Evolutionary conservation across 2,113 vertebrate species (phyloP), one percentile per base, ranked within the genome.

Genomic region (Oryzias melastigma): DNA sequence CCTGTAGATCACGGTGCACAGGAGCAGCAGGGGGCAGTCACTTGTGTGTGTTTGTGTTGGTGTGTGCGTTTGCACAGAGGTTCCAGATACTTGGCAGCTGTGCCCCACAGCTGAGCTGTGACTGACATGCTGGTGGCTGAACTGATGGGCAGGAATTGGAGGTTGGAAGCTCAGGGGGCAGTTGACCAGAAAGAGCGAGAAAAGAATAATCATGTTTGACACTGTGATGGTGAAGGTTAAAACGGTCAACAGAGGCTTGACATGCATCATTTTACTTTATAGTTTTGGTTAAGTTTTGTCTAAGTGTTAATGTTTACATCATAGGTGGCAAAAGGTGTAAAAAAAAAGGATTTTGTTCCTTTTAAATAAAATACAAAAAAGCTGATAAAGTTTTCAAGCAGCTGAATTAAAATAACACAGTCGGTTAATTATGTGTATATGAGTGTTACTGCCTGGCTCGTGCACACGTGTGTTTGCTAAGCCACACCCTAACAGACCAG

Each of bases 1-100:
- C 80, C 57, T 35, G 29, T 57, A 83, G 84, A 88, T 83, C 84
- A 71, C 60, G 78, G 85, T 78, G 67, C 58, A 74, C 46, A 63
- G 74, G 71, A 65, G 59, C 74, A 71, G 78, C 62, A 65, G 57
- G 65, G 82, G 74, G 68, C 74, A 68, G 60, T 78, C 58, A n/a
- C 16, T 6, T 70, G 69, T 46, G 24, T 29, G 50, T 50, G 51
- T 20, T 45, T 54, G 55, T 67, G 61, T 58, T n/a, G n/a, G 57
- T 65, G 57, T 58, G 46, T 49, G 42, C 50, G 52, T 52, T 19
- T 72, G 56, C 54, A 57, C 44, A 49, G 60, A 60, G 68, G 78
- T 69, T 78, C 71, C 58, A 63, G 62, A 82, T 55, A 73, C 71
- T 65, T 19, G 27, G 62, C 83, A 85, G 82, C 82, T 82, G 81